These are phyloP conservation scores for Naso thynnoides DNA, from an alignment of 2,797 vertebrate genomes.

Conservation along the genomic window DNA sequence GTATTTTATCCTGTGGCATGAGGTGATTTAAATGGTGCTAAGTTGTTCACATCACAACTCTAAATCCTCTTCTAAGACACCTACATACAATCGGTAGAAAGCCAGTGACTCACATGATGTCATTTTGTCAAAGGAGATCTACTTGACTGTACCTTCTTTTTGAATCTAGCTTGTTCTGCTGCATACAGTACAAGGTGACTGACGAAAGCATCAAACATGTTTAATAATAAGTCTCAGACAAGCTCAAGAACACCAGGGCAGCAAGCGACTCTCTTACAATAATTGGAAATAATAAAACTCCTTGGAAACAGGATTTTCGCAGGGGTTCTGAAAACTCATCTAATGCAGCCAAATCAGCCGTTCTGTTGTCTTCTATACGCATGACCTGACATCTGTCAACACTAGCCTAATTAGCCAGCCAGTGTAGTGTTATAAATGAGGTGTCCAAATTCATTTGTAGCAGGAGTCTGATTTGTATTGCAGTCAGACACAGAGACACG, in stretches of 20 bases:
- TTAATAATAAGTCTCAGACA: not conserved
- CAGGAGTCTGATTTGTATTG: not conserved
- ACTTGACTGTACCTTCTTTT: no score
- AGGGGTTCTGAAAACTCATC: not conserved
- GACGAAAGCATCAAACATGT: not conserved
- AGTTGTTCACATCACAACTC: not conserved
- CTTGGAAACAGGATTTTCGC: not conserved
- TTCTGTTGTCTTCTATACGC: not conserved
- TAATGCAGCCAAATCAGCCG: not conserved
- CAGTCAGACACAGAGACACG: conserved; percentile 12
- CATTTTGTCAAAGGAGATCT: not conserved
- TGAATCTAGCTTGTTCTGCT: not conserved
- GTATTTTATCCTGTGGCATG: not conserved
- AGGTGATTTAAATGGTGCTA: not conserved
- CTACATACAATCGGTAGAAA: not conserved
- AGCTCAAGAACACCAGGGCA: not conserved
- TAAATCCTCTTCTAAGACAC: not conserved
- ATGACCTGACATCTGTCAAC: not conserved
- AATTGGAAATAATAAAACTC: not conserved
- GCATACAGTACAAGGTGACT: not conserved
- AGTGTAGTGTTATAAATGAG: not conserved
- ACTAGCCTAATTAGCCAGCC: conserved; percentile 1
- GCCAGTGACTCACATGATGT: not conserved
- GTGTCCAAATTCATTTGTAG: not conserved
- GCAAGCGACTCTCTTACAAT: not conserved